Conservation (phyloP, 2,797 vertebrate genomes). For the Leuciscus waleckii region DNA sequence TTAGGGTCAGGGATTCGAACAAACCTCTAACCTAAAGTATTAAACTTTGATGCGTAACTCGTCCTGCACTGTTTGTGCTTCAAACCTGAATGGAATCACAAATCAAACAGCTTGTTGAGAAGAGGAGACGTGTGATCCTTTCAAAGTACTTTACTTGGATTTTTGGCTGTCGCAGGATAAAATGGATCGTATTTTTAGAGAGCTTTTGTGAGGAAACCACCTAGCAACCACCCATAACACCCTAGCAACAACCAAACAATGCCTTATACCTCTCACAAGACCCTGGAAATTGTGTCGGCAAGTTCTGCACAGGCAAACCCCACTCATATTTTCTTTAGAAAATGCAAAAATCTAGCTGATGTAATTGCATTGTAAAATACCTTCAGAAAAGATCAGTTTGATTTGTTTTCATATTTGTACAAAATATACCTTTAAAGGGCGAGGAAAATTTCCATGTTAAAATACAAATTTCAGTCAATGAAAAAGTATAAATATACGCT, state of each 20-base stretch:
- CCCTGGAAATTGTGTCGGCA: neutral
- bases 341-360: neutral
- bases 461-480: neutral
- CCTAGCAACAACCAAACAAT: neutral
- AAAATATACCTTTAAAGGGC: neutral
- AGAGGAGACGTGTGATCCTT: neutral
- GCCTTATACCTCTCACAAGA: neutral
- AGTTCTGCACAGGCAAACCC: neutral
- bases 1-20: neutral
- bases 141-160: conserved; percentile 5
- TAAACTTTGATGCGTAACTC: neutral
- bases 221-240: neutral
- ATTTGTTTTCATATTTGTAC: neutral
- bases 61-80: neutral
- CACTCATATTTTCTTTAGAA: neutral
- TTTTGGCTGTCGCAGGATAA: neutral
- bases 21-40: neutral
- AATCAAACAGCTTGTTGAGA: neutral
- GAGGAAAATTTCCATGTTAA: neutral
- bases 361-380: neutral
- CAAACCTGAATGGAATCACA: neutral
- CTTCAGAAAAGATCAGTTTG: neutral
- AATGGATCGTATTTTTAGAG: neutral
- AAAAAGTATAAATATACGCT: neutral
- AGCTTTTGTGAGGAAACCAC: neutral